phyloP scores from a whole-genome alignment of 2,888 invertebrate genomes.

The Lottia scabra region DNA sequence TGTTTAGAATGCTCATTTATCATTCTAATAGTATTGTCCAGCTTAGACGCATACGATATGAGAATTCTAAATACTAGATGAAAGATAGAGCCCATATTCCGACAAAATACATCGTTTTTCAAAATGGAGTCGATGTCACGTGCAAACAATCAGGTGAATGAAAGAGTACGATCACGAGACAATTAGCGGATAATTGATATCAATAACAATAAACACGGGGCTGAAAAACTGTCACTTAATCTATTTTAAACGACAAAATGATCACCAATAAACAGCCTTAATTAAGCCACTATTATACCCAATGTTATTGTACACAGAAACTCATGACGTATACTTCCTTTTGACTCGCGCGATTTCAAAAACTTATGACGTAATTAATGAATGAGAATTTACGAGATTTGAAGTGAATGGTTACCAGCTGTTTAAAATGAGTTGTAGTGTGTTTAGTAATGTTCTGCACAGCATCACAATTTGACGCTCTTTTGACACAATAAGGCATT shows the following conservation, averaged over 20 bases:
- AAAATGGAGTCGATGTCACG: slow-evolving; percentile 4
- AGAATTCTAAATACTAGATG: neutral
- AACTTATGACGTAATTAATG: neutral
- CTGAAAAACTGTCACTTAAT: slow-evolving; percentile 13
- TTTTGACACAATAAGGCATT: neutral
- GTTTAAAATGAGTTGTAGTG: neutral
- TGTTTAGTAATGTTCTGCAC: neutral
- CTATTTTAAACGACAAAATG: slow-evolving; percentile 17
- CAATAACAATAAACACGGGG: slow-evolving; percentile 21
- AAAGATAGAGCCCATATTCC: neutral
- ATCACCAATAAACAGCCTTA: slow-evolving; percentile 9
- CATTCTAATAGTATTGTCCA: slow-evolving; percentile 4
- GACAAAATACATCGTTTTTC: neutral
- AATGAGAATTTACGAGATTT: neutral
- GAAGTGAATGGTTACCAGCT: neutral
- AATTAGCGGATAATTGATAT: slow-evolving; percentile 21
- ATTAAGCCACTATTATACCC: neutral
- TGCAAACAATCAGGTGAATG: slow-evolving; percentile 21
- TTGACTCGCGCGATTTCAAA: slow-evolving; percentile 1
- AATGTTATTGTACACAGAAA: neutral
- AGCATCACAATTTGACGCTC: neutral
- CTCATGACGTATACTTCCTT: slow-evolving; percentile 1
- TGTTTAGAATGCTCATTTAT: neutral
- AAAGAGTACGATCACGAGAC: slow-evolving; percentile 14
- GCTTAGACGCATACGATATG: neutral